Evolutionary conservation across 1,140 invertebrate species (phyloP).

Genomic region (Meloidogyne hapla): DNA sequence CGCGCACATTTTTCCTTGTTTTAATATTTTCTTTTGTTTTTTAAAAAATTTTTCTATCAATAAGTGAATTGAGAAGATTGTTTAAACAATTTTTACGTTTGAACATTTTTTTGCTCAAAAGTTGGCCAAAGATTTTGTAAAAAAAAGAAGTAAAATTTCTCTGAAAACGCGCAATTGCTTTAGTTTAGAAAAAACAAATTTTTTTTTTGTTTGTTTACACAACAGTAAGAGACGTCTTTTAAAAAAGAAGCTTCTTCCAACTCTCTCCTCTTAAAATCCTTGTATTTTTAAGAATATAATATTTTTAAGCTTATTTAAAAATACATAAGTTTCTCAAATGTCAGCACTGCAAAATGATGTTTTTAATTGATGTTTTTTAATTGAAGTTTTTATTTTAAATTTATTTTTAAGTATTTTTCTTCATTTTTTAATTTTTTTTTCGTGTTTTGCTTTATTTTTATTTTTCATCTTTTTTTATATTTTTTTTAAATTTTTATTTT

Average conservation of each 20-base stretch:
- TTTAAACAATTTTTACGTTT: background rate
- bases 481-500: no score
- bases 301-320: slow-evolving; percentile 5
- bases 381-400: background rate
- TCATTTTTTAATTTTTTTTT: background rate
- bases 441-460: background rate
- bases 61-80: background rate
- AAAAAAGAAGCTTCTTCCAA: background rate
- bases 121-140: background rate
- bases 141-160: background rate
- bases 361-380: background rate
- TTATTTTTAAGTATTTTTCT: slow-evolving; percentile 5
- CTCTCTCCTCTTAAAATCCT: background rate
- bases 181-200: background rate
- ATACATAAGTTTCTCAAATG: slow-evolving; percentile 2
- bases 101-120: background rate
- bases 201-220: background rate
- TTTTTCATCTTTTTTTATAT: no score
- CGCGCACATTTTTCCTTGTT: background rate
- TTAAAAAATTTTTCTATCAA: background rate
- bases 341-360: background rate
- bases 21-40: background rate
- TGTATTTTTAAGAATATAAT: slow-evolving; percentile 14
- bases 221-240: background rate
- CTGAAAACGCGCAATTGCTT: background rate